These are phyloP conservation scores for Salvelinus namaycush DNA, from an alignment of 2,113 vertebrate genomes.

Conservation along the genomic window DNA sequence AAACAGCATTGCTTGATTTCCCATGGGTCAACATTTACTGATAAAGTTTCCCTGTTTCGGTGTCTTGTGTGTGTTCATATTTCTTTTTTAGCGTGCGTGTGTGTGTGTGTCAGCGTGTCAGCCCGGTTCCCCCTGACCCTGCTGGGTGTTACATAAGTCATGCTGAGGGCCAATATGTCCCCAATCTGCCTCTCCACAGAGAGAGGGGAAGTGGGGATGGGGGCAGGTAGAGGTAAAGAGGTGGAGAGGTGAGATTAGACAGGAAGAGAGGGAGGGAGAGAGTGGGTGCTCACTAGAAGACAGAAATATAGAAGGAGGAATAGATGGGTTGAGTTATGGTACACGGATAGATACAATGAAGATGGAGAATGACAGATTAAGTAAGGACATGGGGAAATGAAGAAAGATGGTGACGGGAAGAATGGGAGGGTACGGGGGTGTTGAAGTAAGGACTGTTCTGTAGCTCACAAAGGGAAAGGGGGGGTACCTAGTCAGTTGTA, in stretches of 20 bases:
- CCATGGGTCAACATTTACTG: slow-evolving; percentile 4
- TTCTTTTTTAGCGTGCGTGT: background rate
- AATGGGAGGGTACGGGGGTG: background rate
- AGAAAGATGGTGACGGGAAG: background rate
- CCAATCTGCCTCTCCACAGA: slow-evolving; percentile 60
- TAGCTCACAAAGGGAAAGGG: too few species aligned
- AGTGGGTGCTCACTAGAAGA: too few species aligned
- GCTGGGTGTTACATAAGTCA: slow-evolving; percentile 57
- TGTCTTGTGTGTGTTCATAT: slow-evolving; percentile 33
- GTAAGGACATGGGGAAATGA: background rate
- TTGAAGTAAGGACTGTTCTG: too few species aligned
- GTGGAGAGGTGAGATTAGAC: background rate
- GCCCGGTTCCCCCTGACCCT: slow-evolving; percentile 27
- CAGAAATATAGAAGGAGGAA: background rate
- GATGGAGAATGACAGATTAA: background rate
- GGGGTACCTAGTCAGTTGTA: too few species aligned
- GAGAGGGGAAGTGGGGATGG: slow-evolving; percentile 3
- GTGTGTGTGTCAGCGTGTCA: background rate
- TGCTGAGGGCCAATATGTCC: slow-evolving; percentile 63
- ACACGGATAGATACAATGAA: background rate
- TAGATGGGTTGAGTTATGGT: too few species aligned
- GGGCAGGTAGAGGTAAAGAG: background rate
- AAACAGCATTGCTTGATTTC: slow-evolving; percentile 13
- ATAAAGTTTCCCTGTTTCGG: background rate
- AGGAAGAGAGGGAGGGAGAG: slow-evolving; percentile 16